Base-by-base conservation (phyloP, 2,888 invertebrate genomes). In the Drosophila austrosaltans region DNA sequence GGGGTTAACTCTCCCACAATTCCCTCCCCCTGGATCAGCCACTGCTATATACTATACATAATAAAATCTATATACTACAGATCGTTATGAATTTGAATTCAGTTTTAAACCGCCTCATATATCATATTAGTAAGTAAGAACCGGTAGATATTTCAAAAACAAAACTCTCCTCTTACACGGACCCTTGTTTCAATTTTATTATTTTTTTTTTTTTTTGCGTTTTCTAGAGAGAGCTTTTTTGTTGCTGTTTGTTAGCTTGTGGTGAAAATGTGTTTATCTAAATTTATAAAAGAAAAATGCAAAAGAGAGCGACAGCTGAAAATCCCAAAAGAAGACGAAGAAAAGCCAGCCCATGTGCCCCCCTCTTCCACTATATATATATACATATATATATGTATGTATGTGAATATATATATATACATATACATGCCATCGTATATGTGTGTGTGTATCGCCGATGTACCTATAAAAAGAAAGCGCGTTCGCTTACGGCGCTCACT, bases 401-500 rank as follows among this genome's bases (percentile, higher is more conserved):
- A 57, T 22, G 8, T 2, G 10, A 3, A 22, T 22, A 22, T 48
- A 22, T 48, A 10, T 8, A 48, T 20, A 20, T 48, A 48, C 42
- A 57, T 72, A 63, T 32, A 32, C 22, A 25, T n/a, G 22, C 8
- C 12, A 36, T 30, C 30, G 60, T 60, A 53, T 28, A 1, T 12
- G 25, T 57, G 36, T 12, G 25, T 57, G 36, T 59, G 30, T 67
- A 30, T 53, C 0, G 60, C 16, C 58, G 69, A 69, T 70, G 83
- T 65, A 61, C 79, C 84, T 86, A 86, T 86, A 86, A 84, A 86
- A 89, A 82, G 89, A 77, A 79, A 77, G 72, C 72, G 75, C 77
- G 76, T 72, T 81, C 79, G 81, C 78, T 75, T 81, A 80, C 76
- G 71, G 71, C 78, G 90, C 90, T 92, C 91, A 92, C 91, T 92